Evolutionary conservation across 2,888 invertebrate genomes (phyloP).

Genomic region (Ormyrus thymus): DNA sequence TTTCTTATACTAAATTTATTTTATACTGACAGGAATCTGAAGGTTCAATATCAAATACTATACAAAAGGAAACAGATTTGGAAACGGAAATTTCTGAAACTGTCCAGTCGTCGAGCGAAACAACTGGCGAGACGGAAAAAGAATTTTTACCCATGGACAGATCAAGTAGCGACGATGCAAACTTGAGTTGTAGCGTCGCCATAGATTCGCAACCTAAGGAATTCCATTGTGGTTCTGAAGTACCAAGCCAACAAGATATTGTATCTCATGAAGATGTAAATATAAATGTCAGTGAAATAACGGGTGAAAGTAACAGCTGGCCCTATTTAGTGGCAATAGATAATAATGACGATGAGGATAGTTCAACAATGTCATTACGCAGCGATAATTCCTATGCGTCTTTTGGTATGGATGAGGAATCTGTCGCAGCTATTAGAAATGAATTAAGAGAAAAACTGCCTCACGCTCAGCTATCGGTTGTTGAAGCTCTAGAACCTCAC

Average conservation of each 20-base stretch:
- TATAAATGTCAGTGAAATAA: not conserved
- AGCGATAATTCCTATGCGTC: constrained; percentile 78
- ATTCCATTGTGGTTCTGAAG: not conserved
- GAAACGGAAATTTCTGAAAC: constrained; percentile 52
- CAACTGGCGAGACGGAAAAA: constrained; percentile 50
- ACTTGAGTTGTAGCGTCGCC: constrained; percentile 31
- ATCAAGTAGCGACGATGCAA: constrained; percentile 51
- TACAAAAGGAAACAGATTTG: constrained; percentile 33
- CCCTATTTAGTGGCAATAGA: constrained; percentile 22
- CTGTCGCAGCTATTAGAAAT: constrained; percentile 82
- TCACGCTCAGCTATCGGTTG: constrained; percentile 78
- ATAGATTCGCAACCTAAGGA: constrained; percentile 29
- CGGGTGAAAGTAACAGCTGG: constrained; percentile 46
- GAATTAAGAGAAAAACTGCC: constrained; percentile 84
- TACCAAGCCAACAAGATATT: constrained; percentile 1
- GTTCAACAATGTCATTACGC: constrained; percentile 76
- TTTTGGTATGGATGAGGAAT: constrained; percentile 82
- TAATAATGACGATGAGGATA: constrained; percentile 72
- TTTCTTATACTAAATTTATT: not conserved
- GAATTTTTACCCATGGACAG: constrained; percentile 47
- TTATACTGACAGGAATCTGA: constrained; percentile 20
- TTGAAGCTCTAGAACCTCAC: constrained; percentile 67
- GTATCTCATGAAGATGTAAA: constrained; percentile 33
- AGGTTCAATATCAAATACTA: not conserved
- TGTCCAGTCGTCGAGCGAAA: constrained; percentile 47